Conservation (phyloP, 1,140 invertebrate genomes). For the Aphaenogaster rudis region DNA sequence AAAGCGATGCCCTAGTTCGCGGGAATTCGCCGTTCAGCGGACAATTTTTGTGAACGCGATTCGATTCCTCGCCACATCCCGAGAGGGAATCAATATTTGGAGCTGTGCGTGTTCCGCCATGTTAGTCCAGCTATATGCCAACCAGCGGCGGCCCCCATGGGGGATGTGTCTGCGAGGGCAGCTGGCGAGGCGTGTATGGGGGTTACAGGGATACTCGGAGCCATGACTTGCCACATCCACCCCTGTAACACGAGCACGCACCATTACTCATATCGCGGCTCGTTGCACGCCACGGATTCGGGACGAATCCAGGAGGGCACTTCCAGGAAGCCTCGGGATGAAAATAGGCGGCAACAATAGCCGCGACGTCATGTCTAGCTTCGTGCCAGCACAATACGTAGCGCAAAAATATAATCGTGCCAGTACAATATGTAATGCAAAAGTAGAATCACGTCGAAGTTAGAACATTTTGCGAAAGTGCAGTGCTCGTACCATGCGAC, state of each 20-base stretch:
- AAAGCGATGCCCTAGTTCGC: background rate
- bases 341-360: slow-evolving; percentile 71
- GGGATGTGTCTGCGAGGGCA: slow-evolving; percentile 81
- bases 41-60: slow-evolving; percentile 41
- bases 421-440: background rate
- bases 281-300: slow-evolving; percentile 81
- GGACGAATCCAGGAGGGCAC: slow-evolving; percentile 74
- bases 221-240: slow-evolving; percentile 84
- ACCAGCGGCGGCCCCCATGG: slow-evolving; percentile 74
- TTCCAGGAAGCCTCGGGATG: slow-evolving; percentile 72
- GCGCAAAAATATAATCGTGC: slow-evolving; percentile 37
- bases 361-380: slow-evolving; percentile 46
- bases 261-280: slow-evolving; percentile 86
- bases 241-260: slow-evolving; percentile 85
- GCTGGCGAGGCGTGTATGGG: slow-evolving; percentile 78
- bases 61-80: slow-evolving; percentile 62
- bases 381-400: slow-evolving; percentile 4
- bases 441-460: background rate
- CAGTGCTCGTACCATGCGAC: background rate
- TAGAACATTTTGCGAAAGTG: background rate
- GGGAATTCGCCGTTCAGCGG: slow-evolving; percentile 5
- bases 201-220: slow-evolving; percentile 82
- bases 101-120: slow-evolving; percentile 82
- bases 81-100: slow-evolving; percentile 86
- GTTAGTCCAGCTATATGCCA: slow-evolving; percentile 79